Percentiles rank a stretch among this genome's conserved stretches.
Conservation (phyloP, 2,113 vertebrate species). For the Planiliza haematocheilus region DNA sequence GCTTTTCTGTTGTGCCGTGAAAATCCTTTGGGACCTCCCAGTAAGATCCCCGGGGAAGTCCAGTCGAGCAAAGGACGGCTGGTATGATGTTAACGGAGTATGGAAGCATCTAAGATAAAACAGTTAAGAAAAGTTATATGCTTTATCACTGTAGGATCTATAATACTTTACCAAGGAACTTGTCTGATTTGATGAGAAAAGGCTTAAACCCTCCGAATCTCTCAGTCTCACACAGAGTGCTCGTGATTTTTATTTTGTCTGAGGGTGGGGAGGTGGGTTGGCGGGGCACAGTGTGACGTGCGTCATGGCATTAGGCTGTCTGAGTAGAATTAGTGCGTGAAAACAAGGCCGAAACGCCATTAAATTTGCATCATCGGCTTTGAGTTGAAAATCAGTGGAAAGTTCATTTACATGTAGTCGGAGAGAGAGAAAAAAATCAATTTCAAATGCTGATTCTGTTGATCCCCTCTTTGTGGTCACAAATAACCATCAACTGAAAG, state of each 20-base stretch:
- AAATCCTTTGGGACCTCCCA: too few species aligned
- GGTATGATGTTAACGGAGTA: too few species aligned
- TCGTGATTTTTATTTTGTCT: conserved; percentile 13
- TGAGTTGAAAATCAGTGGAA: conserved; percentile 60
- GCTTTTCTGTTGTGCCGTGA: too few species aligned
- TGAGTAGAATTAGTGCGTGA: conserved; percentile 20
- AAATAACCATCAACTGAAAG: conserved; percentile 58
- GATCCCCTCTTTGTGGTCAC: conserved; percentile 62
- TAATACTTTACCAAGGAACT: too few species aligned
- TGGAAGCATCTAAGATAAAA: too few species aligned
- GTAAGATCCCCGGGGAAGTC: too few species aligned
- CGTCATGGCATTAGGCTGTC: conserved; percentile 20
- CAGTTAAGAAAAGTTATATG: too few species aligned
- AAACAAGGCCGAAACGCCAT: conserved; percentile 42
- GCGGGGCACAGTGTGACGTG: neutral
- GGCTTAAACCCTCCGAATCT: neutral
- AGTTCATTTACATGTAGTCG: conserved; percentile 62
- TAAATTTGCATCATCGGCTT: conserved; percentile 55
- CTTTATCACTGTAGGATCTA: too few species aligned
- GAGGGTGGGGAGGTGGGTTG: neutral
- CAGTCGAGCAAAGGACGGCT: too few species aligned
- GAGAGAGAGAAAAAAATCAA: conserved; percentile 62
- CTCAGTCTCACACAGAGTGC: neutral
- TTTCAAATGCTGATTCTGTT: conserved; percentile 66
- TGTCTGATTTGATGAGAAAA: neutral